Conservation (phyloP, 64 coral and sea anemone genomes). For the Acropora yongei region DNA sequence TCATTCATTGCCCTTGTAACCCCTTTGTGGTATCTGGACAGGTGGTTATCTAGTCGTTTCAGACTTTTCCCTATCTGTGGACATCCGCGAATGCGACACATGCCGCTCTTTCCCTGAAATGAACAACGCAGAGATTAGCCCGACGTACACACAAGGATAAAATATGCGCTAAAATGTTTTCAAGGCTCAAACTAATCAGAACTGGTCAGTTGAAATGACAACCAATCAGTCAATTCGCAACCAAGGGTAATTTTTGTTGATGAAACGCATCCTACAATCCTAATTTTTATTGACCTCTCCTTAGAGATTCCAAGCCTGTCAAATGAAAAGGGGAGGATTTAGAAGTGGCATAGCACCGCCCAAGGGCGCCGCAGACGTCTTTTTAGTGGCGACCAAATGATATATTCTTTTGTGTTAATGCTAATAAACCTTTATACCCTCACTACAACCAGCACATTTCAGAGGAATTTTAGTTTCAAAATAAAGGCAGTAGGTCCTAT, state of each 20-base stretch:
- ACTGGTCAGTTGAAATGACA: background rate
- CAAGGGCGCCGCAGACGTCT: no score
- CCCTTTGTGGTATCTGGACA: no score
- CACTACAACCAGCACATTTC: background rate
- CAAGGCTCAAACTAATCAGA: background rate
- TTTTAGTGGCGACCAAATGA: no score
- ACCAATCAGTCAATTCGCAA: conserved; percentile 1
- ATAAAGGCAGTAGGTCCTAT: no score
- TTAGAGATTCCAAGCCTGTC: background rate
- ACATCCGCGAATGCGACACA: background rate
- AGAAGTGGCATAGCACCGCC: no score
- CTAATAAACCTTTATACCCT: no score
- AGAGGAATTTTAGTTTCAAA: background rate
- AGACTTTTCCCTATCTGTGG: background rate
- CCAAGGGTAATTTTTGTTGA: background rate
- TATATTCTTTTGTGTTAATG: no score
- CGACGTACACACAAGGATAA: background rate
- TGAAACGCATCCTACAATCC: background rate
- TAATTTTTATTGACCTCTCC: background rate
- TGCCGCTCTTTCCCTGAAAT: background rate
- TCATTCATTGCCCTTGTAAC: conserved; percentile 12
- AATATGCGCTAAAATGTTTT: background rate
- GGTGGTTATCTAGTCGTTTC: background rate
- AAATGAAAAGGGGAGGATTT: no score
- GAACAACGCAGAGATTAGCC: background rate